phyloP scores from a whole-genome alignment of 2,113 vertebrate species.

The Oreochromis niloticus region DNA sequence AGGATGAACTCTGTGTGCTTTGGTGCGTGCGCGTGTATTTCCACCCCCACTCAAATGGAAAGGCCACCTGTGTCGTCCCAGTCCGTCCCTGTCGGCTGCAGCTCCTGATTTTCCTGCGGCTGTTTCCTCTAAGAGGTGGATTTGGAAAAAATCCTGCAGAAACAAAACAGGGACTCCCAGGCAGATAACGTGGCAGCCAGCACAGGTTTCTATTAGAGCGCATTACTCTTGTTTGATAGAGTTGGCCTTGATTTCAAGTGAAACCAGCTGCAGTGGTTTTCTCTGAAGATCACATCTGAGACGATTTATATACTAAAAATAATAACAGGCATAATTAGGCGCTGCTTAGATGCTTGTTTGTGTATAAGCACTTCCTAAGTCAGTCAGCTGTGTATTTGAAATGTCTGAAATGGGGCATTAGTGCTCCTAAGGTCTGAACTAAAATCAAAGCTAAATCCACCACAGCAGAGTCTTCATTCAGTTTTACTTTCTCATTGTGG shows the following conservation, averaged over 20 bases:
- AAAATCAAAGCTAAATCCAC: neutral
- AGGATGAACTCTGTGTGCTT: neutral
- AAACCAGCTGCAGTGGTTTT: neutral
- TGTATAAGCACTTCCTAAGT: neutral
- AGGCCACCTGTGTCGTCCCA: conserved; percentile 17
- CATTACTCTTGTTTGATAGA: neutral
- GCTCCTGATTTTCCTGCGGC: neutral
- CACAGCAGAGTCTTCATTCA: neutral
- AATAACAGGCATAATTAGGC: neutral
- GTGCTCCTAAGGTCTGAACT: neutral
- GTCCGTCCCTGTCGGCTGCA: neutral
- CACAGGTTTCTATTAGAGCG: neutral
- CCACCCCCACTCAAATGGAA: neutral
- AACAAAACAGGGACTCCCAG: neutral
- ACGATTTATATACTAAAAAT: neutral
- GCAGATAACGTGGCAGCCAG: neutral
- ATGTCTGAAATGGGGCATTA: neutral
- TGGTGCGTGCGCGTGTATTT: neutral
- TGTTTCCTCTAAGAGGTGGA: conserved; percentile 19
- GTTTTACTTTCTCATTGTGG: neutral
- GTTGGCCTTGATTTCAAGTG: neutral
- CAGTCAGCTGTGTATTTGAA: neutral
- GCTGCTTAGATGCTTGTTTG: neutral
- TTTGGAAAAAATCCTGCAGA: conserved; percentile 23
- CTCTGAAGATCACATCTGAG: neutral